Evolutionary conservation across 2,888 invertebrate genomes (phyloP), one percentile per base, ranked within the genome.

Genomic region (Dryomyza anilis): DNA sequence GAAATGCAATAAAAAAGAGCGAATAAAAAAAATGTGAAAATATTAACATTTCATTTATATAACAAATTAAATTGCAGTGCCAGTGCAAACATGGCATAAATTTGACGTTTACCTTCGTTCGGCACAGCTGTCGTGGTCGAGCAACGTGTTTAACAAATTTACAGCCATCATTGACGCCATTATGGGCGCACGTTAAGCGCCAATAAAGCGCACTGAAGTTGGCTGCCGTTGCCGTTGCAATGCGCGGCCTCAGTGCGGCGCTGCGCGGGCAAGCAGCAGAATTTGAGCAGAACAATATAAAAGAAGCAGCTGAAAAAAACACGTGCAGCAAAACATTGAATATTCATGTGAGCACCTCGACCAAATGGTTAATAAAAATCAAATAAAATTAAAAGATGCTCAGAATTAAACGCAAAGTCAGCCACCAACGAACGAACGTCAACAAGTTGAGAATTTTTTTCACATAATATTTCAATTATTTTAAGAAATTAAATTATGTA

Each of bases 381-480:
- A 46, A 46, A 59, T 59, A 46, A 59, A 59, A 59, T 12, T 59
- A 48, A 46, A 36, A 59, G 48, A 59, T 57, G n/a, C 43, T 25
- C 27, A 16, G 39, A 56, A 43, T 57, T 43, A 57, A 43, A 27
- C 43, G 19, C n/a, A n/a, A n/a, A n/a, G n/a, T n/a, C n/a, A n/a
- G 57, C 23, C 25, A 14, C n/a, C 39, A n/a, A n/a, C n/a, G n/a
- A 19, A 25, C 16, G 57, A 23, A 43, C 25, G 21, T 16, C 6
- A 39, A 43, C 19, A 43, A 53, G 53, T 29, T 29, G 10, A 27
- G 16, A 52, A 52, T 52, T 19, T 39, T 21, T 43, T 12, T 39
- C 8, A 53, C n/a, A 30, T 53, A 19, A n/a, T 23, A 21, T 48
- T 48, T 14, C 48, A 48, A 14, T 23, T 48, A 21, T 19, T 19